A percentile compares a stretch with the other conserved stretches of the same genome.
These are phyloP conservation scores for Dolichomitus sp. DNA, from an alignment of 2,888 invertebrate genomes.

Conservation along the genomic window DNA sequence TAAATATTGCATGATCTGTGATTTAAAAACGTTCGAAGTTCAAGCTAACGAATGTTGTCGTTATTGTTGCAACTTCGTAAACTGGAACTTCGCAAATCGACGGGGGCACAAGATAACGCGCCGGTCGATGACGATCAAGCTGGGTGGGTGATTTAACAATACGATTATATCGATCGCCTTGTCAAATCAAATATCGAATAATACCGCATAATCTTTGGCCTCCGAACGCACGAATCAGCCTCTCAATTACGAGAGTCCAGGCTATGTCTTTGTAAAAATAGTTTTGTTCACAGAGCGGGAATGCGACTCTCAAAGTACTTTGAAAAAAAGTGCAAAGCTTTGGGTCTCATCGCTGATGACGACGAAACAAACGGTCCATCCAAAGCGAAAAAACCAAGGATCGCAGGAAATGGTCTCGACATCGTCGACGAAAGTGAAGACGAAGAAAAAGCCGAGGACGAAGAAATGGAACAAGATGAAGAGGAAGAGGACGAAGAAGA, in stretches of 20 bases:
- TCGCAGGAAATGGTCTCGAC: slow-evolving; percentile 68
- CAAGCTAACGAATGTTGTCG: neutral
- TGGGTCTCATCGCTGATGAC: slow-evolving; percentile 87
- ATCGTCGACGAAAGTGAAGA: slow-evolving; percentile 82
- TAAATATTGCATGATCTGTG: slow-evolving; percentile 55
- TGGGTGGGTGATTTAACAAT: slow-evolving; percentile 19
- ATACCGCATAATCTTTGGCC: slow-evolving; percentile 82
- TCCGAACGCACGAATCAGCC: slow-evolving; percentile 80
- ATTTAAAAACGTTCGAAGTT: slow-evolving; percentile 2
- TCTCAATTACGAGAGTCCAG: slow-evolving; percentile 55
- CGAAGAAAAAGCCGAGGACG: slow-evolving; percentile 72
- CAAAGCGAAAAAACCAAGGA: slow-evolving; percentile 78
- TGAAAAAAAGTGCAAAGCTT: slow-evolving; percentile 90
- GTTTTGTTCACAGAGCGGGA: slow-evolving; percentile 90
- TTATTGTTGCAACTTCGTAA: neutral
- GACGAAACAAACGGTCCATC: slow-evolving; percentile 85
- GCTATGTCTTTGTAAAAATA: slow-evolving; percentile 78
- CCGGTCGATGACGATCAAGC: slow-evolving; percentile 59
- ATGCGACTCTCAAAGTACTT: slow-evolving; percentile 91
- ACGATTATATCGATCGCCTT: slow-evolving; percentile 9
- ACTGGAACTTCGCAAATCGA: slow-evolving; percentile 27
- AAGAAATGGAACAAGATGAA: slow-evolving; percentile 54
- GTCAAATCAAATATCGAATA: slow-evolving; percentile 14
- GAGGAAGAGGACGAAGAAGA: slow-evolving; percentile 58
- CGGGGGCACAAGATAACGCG: slow-evolving; percentile 62